Conservation (phyloP, 2,888 invertebrate species). For the Mesochorus sp. region DNA sequence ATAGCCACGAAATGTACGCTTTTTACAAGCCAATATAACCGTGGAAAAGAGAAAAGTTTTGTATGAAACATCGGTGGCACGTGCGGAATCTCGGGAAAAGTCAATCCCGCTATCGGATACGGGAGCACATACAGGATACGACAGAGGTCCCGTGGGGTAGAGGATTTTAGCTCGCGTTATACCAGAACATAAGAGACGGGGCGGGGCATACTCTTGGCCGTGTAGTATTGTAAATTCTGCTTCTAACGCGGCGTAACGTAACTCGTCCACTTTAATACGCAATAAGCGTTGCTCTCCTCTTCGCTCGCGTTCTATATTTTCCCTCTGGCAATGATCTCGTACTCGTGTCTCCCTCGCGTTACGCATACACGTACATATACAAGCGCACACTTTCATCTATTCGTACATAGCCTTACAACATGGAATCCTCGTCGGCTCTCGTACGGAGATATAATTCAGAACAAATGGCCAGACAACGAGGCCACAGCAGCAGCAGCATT, state of each 20-base stretch:
- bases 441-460: constrained; percentile 59
- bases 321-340: constrained; percentile 31
- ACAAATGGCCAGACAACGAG: constrained; percentile 61
- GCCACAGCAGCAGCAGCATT: constrained; percentile 34
- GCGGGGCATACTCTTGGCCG: constrained; percentile 19
- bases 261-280: constrained; percentile 73
- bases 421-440: constrained; percentile 25
- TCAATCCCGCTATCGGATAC: not conserved
- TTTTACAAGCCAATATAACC: not conserved
- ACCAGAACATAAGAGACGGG: constrained; percentile 31
- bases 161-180: constrained; percentile 32
- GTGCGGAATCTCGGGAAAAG: constrained; percentile 3
- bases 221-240: constrained; percentile 63
- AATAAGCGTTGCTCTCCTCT: constrained; percentile 63
- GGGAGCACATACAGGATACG: not conserved
- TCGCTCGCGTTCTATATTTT: constrained; percentile 19
- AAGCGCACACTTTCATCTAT: constrained; percentile 14
- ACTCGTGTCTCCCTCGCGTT: constrained; percentile 25
- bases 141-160: not conserved
- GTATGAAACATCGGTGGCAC: not conserved
- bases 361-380: not conserved
- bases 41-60: not conserved
- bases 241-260: constrained; percentile 66
- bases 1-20: not conserved
- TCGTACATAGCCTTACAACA: constrained; percentile 29